These are phyloP conservation scores for Goniozus legneri DNA, from an alignment of 1,140 invertebrate species.

Conservation along the genomic window DNA sequence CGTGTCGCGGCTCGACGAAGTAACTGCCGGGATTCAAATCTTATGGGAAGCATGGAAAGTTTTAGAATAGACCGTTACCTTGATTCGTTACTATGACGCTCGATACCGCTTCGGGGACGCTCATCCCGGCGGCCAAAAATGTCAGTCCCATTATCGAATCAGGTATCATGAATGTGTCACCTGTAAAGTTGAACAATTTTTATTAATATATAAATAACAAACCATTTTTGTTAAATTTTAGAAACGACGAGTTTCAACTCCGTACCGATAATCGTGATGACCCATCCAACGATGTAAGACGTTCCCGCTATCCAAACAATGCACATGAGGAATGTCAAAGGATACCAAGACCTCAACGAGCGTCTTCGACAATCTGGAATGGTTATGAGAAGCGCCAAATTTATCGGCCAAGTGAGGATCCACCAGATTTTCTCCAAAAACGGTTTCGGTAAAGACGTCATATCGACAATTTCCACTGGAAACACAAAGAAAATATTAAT, in stretches of 20 bases:
- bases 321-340: slow-evolving; percentile 65
- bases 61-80: slow-evolving; percentile 53
- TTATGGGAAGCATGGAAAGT: background rate
- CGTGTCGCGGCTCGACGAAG: background rate
- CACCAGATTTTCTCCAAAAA: slow-evolving; percentile 59
- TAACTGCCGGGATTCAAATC: background rate
- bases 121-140: slow-evolving; percentile 78
- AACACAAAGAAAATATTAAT: slow-evolving; percentile 3
- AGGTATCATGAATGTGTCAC: slow-evolving; percentile 63
- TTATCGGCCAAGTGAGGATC: slow-evolving; percentile 71
- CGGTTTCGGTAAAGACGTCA: slow-evolving; percentile 60
- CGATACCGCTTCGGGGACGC: slow-evolving; percentile 81
- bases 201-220: background rate
- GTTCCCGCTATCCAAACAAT: slow-evolving; percentile 63
- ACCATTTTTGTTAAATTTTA: background rate
- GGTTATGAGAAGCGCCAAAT: slow-evolving; percentile 66
- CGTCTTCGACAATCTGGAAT: slow-evolving; percentile 72
- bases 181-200: slow-evolving; percentile 39
- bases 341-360: slow-evolving; percentile 53
- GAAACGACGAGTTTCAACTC: slow-evolving; percentile 2
- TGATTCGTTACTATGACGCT: slow-evolving; percentile 75
- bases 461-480: slow-evolving; percentile 55
- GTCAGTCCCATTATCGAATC: slow-evolving; percentile 82
- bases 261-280: slow-evolving; percentile 68
- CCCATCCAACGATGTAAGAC: slow-evolving; percentile 69